Evolutionary conservation across 2,113 vertebrate genomes (phyloP), one percentile per base, ranked within the genome.

Genomic region (Heterotis niloticus): DNA sequence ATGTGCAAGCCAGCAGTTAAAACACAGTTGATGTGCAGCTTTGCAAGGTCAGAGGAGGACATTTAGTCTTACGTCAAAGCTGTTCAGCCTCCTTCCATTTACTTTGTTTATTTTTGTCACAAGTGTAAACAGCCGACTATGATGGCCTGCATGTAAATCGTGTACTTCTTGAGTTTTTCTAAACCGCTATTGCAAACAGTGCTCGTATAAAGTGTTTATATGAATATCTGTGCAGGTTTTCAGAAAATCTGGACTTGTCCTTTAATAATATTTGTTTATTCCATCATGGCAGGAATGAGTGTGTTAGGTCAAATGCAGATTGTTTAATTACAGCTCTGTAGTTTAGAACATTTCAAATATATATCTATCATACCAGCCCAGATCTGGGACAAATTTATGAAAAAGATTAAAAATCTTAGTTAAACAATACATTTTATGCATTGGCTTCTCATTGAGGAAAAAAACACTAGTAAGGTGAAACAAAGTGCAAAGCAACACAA

Each of bases 61-160:
- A 78, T 28, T 78, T 78, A 64, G 76, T 78, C 65, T 78, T 66
- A 20, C 76, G 26, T 56, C 65, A 54, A 11, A 52, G 76, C 57
- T 24, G 23, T 24, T 72, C 51, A 56, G 57, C 54, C 52, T 77
- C 26, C 56, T 57, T 24, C 54, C 77, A 78, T 71, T 56, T 62
- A 57, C 51, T 51, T 23, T 52, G 56, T 71, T 78, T 59, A 62
- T 78, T 78, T 78, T 71, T 70, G 59, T 78, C 77, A 62, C 28
- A 70, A 70, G 56, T 51, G 67, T 78, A 69, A 68, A 77, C 76
- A 52, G 28, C 44, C 69, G 65, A 44, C 54, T 60, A 59, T 51
- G 29, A 71, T 57, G 66, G 70, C 54, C 57, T 59, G 60, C 56
- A 70, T 70, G 52, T 70, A 78, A 60, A 51, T 56, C 11, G 23